Conservation (phyloP, 2,888 invertebrate species). For the Sphecodes monilicornis region DNA sequence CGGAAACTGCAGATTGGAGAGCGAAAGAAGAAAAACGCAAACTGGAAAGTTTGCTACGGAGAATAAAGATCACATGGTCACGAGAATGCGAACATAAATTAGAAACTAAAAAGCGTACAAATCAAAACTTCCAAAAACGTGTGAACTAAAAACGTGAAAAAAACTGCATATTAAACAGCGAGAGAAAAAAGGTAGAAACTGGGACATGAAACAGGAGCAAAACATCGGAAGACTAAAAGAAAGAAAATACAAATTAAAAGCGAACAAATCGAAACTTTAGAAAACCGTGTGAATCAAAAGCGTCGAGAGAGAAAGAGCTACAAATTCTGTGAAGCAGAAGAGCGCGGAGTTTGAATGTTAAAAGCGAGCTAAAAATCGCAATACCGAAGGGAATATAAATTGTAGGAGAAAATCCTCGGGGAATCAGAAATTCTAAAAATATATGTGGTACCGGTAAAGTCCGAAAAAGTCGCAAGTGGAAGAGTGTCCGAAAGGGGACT, state of each 20-base stretch:
- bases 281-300: not conserved
- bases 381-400: not conserved
- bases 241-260: not conserved
- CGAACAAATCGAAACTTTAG: not conserved
- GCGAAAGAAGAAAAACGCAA: not conserved
- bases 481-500: no score
- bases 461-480: not conserved
- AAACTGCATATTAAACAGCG: not conserved
- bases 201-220: no score
- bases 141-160: not conserved
- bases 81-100: not conserved
- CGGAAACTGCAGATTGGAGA: not conserved
- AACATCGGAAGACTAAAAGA: not conserved
- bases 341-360: not conserved
- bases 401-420: not conserved
- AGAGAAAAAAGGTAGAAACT: no score
- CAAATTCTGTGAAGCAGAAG: not conserved
- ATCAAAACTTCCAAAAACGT: not conserved
- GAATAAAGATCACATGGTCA: no score
- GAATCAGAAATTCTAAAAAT: not conserved
- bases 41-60: no score
- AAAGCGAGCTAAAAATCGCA: not conserved
- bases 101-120: not conserved
- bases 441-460: not conserved
- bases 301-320: not conserved